Conservation (phyloP, 2,113 vertebrate species). For the Gasterosteus aculeatus region DNA sequence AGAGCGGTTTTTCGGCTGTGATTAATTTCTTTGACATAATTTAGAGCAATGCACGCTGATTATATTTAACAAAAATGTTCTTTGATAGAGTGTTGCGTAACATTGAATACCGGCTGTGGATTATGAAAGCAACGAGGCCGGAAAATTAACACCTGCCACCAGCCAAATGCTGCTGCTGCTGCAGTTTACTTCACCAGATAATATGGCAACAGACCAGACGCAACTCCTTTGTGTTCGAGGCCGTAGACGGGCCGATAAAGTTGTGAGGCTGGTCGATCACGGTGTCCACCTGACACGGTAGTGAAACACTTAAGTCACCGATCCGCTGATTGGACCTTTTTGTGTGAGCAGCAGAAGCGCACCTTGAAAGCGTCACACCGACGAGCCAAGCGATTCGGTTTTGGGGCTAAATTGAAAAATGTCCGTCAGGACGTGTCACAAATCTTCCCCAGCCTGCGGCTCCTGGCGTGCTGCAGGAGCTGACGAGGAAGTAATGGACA, state of each 20-base stretch:
- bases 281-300: slow-evolving; percentile 25
- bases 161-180: slow-evolving; percentile 59
- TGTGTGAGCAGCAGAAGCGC: background rate
- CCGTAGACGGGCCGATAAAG: slow-evolving; percentile 35
- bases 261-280: slow-evolving; percentile 4
- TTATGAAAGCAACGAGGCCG: slow-evolving; percentile 52
- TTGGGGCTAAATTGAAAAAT: background rate
- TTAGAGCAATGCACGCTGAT: slow-evolving; percentile 37
- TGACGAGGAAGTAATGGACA: background rate
- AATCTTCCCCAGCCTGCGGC: background rate
- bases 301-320: slow-evolving; percentile 15
- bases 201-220: slow-evolving; percentile 51
- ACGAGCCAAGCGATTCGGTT: background rate
- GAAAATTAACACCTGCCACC: slow-evolving; percentile 68
- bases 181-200: slow-evolving; percentile 51
- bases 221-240: slow-evolving; percentile 38
- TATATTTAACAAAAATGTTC: slow-evolving; percentile 35
- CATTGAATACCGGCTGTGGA: slow-evolving; percentile 32
- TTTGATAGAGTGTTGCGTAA: slow-evolving; percentile 54
- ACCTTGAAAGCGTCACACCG: background rate
- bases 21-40: slow-evolving; percentile 31
- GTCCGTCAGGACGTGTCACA: background rate
- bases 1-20: slow-evolving; percentile 1
- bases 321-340: slow-evolving; percentile 17
- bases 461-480: too few relatives aligned